phyloP scores from a whole-genome alignment of 2,888 invertebrate species.

The Eueremaeus valkanovi region DNA sequence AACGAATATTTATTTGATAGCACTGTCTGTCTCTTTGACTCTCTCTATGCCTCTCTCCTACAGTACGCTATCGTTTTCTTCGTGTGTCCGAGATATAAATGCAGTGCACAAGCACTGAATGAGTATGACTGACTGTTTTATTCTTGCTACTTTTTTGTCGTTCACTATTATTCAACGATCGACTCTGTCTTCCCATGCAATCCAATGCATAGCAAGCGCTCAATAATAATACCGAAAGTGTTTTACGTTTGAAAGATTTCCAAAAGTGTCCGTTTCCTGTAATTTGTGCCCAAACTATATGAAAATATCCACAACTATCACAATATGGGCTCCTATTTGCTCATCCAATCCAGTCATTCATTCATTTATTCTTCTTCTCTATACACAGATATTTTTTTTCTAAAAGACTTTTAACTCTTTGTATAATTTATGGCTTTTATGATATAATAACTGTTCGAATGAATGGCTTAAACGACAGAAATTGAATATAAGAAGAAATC shows the following conservation, averaged over 20 bases:
- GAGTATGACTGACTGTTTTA: neutral
- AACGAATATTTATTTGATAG: neutral
- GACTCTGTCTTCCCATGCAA: neutral
- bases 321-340: constrained; percentile 13
- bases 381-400: no score
- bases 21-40: neutral
- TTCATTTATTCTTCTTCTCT: neutral
- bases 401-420: neutral
- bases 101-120: neutral
- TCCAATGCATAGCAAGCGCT: neutral
- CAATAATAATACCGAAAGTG: constrained; percentile 15
- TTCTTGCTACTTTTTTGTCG: neutral
- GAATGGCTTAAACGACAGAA: no score
- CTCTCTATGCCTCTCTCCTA: neutral
- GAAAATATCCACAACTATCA: neutral
- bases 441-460: neutral
- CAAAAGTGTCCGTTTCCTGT: constrained; percentile 4
- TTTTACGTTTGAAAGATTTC: constrained; percentile 5
- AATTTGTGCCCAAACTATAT: neutral
- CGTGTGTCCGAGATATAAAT: neutral
- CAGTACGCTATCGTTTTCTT: constrained; percentile 2
- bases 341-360: neutral
- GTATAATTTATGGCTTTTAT: constrained; percentile 1
- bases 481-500: neutral
- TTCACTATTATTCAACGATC: neutral